These are phyloP conservation scores for Erebia ligea DNA, from an alignment of 2,888 invertebrate species.

Conservation along the genomic window DNA sequence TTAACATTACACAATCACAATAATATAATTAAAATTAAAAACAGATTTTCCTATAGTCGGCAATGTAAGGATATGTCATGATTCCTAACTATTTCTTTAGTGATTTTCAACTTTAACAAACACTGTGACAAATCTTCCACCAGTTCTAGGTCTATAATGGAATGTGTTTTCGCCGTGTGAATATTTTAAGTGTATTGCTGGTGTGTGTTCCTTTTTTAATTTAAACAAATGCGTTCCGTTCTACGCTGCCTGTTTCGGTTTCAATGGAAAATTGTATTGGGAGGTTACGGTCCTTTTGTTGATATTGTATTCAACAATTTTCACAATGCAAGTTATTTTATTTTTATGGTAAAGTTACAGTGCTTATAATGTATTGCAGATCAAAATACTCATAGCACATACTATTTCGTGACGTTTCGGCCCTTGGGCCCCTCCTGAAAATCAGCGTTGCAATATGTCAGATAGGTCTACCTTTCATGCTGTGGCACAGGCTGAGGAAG, in stretches of 20 bases:
- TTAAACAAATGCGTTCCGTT: constrained; percentile 65
- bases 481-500: too few species aligned
- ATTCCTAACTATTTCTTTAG: background rate
- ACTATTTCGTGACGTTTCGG: too few species aligned
- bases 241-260: constrained; percentile 42
- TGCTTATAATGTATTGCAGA: background rate
- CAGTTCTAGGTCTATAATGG: constrained; percentile 25
- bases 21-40: too few species aligned
- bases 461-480: too few species aligned
- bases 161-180: constrained; percentile 71
- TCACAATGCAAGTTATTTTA: constrained; percentile 17
- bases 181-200: constrained; percentile 72
- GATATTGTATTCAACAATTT: constrained; percentile 31
- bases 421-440: too few species aligned
- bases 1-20: too few species aligned
- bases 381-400: background rate
- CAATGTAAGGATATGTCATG: background rate
- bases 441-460: too few species aligned
- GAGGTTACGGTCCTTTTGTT: constrained; percentile 36
- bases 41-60: background rate
- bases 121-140: background rate
- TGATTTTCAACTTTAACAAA: background rate
- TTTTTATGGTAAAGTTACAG: background rate
- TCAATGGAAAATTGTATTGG: constrained; percentile 46
- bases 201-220: constrained; percentile 64